Percentiles rank a stretch among this genome's conserved stretches.
Conservation (phyloP, 2,113 vertebrate genomes). For the Erythrocercus mccallii region DNA sequence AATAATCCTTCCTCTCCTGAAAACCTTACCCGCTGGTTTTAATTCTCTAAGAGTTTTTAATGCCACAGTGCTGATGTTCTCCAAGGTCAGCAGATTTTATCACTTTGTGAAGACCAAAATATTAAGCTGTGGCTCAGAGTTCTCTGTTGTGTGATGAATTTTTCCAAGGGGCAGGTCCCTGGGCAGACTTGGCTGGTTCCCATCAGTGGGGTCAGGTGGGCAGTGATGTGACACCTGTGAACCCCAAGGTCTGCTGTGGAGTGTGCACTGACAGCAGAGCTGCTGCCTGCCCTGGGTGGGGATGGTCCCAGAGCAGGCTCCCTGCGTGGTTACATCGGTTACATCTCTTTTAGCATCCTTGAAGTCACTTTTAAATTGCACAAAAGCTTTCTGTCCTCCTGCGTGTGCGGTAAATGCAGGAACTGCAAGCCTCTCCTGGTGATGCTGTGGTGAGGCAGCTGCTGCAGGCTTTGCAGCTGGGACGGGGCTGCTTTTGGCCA, state of each 20-base stretch:
- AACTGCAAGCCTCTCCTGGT: not conserved
- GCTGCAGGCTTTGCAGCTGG: not conserved
- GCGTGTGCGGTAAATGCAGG: not conserved
- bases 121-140: not conserved
- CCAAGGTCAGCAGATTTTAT: not conserved
- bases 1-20: not conserved
- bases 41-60: not conserved
- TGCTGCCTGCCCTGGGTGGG: not conserved
- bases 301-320: not conserved
- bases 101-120: not conserved
- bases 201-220: not conserved
- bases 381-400: not conserved
- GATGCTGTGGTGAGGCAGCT: not conserved
- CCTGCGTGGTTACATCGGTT: accelerated
- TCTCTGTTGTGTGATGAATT: not conserved
- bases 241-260: not conserved
- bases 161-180: not conserved
- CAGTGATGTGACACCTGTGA: not conserved
- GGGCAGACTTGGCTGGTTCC: not conserved
- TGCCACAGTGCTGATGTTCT: not conserved
- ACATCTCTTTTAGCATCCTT: not conserved
- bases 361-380: not conserved
- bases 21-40: not conserved
- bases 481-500: not conserved
- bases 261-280: not conserved